Base-by-base conservation (phyloP, 2,888 invertebrate genomes). In the Thereva unica region DNA sequence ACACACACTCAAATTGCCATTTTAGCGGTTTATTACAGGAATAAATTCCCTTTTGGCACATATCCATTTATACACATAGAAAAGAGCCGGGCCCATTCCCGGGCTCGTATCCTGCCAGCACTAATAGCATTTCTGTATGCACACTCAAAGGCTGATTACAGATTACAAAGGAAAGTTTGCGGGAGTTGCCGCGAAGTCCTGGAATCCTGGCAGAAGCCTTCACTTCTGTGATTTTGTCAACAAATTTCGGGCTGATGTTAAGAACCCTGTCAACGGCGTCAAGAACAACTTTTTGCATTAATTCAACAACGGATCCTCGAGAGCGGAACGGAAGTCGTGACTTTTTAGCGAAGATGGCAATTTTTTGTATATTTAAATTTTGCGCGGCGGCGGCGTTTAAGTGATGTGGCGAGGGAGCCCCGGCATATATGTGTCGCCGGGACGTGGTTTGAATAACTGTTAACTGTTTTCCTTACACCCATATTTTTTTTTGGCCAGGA, bases 1-100 rank as follows among this genome's bases (percentile, higher is more conserved):
- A 40, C 40, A 50, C 61, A 23, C 50, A 61, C 61, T 61, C 50
- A 61, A 61, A 61, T 50, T 61, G 61, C 61, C 61, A 61, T 49
- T 61, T 61, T 50, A 9, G 61, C 41, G 56, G 23, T 49, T 61
- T 61, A 61, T 61, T 61, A 50, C 47, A 50, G 45, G 50, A 61
- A 50, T 61, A 61, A 50, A 61, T 61, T 61, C 34, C 23, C 61
- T 10, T n/a, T 50, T 61, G 34, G 57, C 47, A 10, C 9, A 45
- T 23, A 23, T 23, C 23, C 23, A 23, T 23, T 23, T 23, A 23
- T 23, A 23, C 2, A 23, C 23, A 23, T 23, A 23, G 23, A 23
- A 23, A 23, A 23, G 23, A 23, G 23, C 23, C 23, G 23, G 23
- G 23, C 23, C 23, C 23, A 23, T 23, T 23, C 23, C 23, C 23